Base-by-base conservation (phyloP, 2,113 vertebrate species). In the Falcunculus frontatus region DNA sequence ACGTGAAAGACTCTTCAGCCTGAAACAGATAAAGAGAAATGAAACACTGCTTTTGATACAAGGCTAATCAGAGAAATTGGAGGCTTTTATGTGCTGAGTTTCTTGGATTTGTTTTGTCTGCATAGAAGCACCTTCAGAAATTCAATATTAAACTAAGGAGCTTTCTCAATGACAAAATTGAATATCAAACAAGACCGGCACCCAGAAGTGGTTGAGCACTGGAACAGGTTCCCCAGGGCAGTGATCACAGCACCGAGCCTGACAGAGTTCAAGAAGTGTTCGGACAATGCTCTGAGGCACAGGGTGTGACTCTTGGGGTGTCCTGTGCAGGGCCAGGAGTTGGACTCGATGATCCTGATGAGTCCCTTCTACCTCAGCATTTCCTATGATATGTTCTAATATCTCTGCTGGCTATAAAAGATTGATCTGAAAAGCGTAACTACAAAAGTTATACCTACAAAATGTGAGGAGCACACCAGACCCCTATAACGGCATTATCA, bases 321-420 rank as follows among this genome's bases (percentile, higher is more conserved):
- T 33, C 9, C 73, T 77, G 33, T 12, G 32, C 17, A 53, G 63
- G 18, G 3, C 7, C 27, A 60, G 23, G 55, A 0, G 4, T 3
- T 77, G 37, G 22, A 37, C 4, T 60, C 0, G 0, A 7, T 44
- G 32, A 37, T 12, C 46, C 33, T 77, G 14, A n/a, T 4, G 10
- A 8, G 14, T 53, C 33, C 18, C 27, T 53, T 20, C 46, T 46
- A 29, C 23, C 27, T 23, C 46, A 52, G 9, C 16, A 33, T 52
- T 53, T 41, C 4, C 26, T 16, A 2, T 26, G 9, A 0, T 27
- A 13, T 15, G 8, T 53, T 69, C 42, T 39, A 56, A 53, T 53
- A 23, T 32, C 50, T 79, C 30, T 70, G 20, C 32, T 80, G 72
- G 7, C 15, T 62, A 4, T 17, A 65, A 35, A 23, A 26, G 15